A percentile compares a stretch with the other conserved stretches of the same genome.
Conservation (phyloP, 2,888 invertebrate species). For the Oasisia sp. region DNA sequence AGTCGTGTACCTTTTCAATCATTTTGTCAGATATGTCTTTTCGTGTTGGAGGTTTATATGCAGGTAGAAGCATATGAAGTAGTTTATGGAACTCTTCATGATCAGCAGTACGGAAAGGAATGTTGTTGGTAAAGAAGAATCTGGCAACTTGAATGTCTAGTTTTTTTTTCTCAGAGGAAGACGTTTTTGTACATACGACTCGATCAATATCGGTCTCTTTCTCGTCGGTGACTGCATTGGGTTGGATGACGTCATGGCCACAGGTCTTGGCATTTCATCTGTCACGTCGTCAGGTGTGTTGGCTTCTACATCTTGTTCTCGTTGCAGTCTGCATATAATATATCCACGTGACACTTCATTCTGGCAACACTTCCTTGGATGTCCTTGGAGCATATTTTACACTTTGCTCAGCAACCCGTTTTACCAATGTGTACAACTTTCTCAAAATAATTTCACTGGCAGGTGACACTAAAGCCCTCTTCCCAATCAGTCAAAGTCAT, state of each 20-base stretch:
- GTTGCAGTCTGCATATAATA: not conserved
- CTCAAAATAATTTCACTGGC: not conserved
- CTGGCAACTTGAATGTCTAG: too few relatives aligned
- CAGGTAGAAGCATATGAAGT: conserved; percentile 24
- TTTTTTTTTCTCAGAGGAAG: too few relatives aligned
- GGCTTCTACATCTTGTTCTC: too few relatives aligned
- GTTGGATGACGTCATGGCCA: too few relatives aligned
- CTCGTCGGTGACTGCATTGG: not conserved
- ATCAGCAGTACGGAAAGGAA: too few relatives aligned
- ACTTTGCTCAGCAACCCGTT: not conserved
- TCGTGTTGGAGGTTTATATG: not conserved
- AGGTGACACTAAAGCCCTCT: too few relatives aligned
- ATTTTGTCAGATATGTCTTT: not conserved
- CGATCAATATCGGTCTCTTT: not conserved
- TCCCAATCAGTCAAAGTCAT: too few relatives aligned
- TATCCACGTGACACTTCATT: not conserved
- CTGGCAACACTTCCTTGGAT: conserved; percentile 14
- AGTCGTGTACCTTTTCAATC: conserved; percentile 19
- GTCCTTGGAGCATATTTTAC: not conserved
- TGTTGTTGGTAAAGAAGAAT: too few relatives aligned
- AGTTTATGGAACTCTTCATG: too few relatives aligned
- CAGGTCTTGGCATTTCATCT: too few relatives aligned
- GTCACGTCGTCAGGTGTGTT: too few relatives aligned
- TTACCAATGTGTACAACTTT: too few relatives aligned
- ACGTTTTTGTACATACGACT: not conserved